phyloP scores from a whole-genome alignment of 2,888 invertebrate species.

The Lycophotia porphyrea region DNA sequence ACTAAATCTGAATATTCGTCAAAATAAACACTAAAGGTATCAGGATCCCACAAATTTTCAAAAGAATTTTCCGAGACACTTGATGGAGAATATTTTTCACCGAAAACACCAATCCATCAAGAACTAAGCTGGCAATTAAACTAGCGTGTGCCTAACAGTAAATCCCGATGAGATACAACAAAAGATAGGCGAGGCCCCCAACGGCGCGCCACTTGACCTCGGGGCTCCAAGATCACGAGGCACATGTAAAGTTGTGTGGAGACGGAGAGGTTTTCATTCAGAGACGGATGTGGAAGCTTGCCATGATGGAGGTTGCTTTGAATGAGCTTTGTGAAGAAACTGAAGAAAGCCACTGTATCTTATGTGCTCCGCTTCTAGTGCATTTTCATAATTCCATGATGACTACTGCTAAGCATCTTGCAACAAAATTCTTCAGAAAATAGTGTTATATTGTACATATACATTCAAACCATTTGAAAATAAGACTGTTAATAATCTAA shows the following conservation, averaged over 20 bases:
- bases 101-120: background rate
- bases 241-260: constrained; percentile 30
- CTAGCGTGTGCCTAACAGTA: constrained; percentile 46
- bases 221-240: constrained; percentile 39
- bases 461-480: background rate
- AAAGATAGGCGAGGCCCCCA: constrained; percentile 38
- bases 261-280: constrained; percentile 15
- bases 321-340: background rate
- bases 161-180: constrained; percentile 48
- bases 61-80: background rate
- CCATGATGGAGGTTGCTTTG: background rate
- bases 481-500: background rate
- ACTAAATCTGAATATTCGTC: background rate
- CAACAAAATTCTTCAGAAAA: background rate
- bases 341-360: background rate
- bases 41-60: background rate
- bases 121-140: constrained; percentile 51
- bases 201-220: constrained; percentile 46
- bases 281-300: background rate
- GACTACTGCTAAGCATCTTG: background rate
- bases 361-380: background rate
- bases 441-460: background rate
- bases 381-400: background rate
- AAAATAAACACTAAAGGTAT: background rate
- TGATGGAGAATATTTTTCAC: background rate